Evolutionary conservation across 2,888 invertebrate genomes (phyloP).

Genomic region (Drosophila sordidula): DNA sequence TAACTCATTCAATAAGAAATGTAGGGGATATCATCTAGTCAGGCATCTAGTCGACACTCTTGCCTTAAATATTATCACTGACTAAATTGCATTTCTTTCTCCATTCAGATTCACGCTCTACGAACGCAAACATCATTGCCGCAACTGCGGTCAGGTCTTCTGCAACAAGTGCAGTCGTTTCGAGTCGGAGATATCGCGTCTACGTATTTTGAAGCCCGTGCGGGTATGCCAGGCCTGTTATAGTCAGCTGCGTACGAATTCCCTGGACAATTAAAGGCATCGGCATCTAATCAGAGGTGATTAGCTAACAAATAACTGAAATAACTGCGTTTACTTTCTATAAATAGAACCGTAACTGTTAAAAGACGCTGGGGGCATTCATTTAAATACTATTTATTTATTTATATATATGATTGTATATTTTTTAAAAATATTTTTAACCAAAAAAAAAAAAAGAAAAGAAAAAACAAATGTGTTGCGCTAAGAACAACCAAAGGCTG

Average conservation of each 20-base stretch:
- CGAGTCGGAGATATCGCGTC: constrained; percentile 97
- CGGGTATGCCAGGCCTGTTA: constrained; percentile 98
- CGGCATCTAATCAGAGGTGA: constrained; percentile 28
- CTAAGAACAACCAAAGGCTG: constrained; percentile 68
- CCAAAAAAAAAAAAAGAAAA: constrained; percentile 42
- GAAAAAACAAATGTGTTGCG: constrained; percentile 36
- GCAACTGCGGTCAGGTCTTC: constrained; percentile 98
- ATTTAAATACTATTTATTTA: constrained; percentile 32
- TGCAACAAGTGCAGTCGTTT: constrained; percentile 98
- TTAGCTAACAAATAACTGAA: constrained; percentile 22
- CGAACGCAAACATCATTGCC: constrained; percentile 98
- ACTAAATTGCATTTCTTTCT: no score
- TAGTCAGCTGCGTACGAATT: constrained; percentile 86
- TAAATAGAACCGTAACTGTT: constrained; percentile 28
- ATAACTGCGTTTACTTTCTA: constrained; percentile 31
- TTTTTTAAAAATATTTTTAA: constrained; percentile 50
- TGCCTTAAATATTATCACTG: neutral
- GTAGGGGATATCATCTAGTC: no score
- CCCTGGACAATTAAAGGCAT: constrained; percentile 80
- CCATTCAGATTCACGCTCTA: constrained; percentile 92
- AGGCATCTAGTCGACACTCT: no score
- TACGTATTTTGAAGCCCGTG: constrained; percentile 97
- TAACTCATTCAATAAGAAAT: no score
- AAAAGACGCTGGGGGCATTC: constrained; percentile 58
- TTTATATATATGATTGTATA: constrained; percentile 27